These are phyloP conservation scores for Fragum whitleyi DNA, from an alignment of 2,888 invertebrate species.

Conservation along the genomic window DNA sequence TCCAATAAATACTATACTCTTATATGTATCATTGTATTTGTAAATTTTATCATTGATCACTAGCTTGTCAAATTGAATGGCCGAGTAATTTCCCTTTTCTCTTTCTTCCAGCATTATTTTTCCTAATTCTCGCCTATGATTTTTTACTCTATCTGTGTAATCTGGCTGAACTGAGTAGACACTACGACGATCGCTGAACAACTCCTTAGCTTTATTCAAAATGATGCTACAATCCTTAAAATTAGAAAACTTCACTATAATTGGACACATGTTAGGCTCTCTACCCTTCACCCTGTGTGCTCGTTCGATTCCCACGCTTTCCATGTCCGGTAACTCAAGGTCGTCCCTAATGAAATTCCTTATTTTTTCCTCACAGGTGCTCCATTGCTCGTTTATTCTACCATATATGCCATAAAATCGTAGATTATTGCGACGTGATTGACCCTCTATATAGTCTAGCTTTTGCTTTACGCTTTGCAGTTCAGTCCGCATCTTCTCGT, in stretches of 20 bases:
- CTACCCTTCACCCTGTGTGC: constrained; percentile 37
- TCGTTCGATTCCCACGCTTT: constrained; percentile 33
- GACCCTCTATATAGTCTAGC: constrained; percentile 17
- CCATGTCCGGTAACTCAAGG: constrained; percentile 16
- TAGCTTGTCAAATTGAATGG: constrained; percentile 31
- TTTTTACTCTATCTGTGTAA: constrained; percentile 19
- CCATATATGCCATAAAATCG: constrained; percentile 13
- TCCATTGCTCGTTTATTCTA: constrained; percentile 14
- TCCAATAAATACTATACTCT: background rate
- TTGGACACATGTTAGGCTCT: constrained; percentile 27
- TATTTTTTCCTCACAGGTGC: background rate
- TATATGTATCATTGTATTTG: constrained; percentile 14
- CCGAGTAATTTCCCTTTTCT: constrained; percentile 22
- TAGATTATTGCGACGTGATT: constrained; percentile 27
- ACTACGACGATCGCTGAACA: background rate
- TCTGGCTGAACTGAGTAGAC: constrained; percentile 32
- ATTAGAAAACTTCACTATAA: constrained; percentile 38
- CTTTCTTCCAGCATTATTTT: constrained; percentile 7
- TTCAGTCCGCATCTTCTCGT: background rate
- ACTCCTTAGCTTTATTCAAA: constrained; percentile 24
- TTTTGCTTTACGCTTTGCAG: background rate
- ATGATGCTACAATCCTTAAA: constrained; percentile 27
- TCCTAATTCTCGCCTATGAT: constrained; percentile 11
- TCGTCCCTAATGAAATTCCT: constrained; percentile 33
- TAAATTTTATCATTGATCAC: constrained; percentile 20